These are phyloP conservation scores for Dolichotis patagonum DNA, from an alignment of 2,113 vertebrate genomes.

Conservation along the genomic window DNA sequence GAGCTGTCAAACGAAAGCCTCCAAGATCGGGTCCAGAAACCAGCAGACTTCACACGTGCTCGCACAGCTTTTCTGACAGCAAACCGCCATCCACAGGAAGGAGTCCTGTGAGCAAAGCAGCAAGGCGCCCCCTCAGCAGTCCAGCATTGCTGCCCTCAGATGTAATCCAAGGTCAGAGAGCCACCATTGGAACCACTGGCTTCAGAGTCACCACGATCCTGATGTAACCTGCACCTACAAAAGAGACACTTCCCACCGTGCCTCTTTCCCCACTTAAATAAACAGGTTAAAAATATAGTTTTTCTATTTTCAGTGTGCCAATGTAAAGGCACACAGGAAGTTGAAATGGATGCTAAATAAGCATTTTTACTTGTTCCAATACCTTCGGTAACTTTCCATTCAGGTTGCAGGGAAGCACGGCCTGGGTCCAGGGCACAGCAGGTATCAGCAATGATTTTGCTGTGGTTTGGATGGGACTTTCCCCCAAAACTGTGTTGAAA, in stretches of 20 bases:
- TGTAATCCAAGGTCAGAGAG: constrained; percentile 14
- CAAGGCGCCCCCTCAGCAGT: not conserved
- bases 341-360: not conserved
- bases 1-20: not conserved
- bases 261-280: not conserved
- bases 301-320: constrained; percentile 6
- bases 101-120: not conserved
- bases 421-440: not conserved
- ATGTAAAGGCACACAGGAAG: constrained; percentile 14
- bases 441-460: not conserved
- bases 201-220: not conserved
- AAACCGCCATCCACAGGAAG: not conserved
- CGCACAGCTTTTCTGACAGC: not conserved
- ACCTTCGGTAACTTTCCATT: not conserved
- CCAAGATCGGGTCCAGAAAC: not conserved
- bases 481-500: not conserved
- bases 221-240: not conserved
- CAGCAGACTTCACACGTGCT: not conserved
- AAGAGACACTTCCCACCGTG: not conserved
- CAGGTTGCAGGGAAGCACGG: not conserved
- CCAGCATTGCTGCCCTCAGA: not conserved
- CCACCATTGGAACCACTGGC: not conserved
- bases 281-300: constrained; percentile 47
- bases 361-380: not conserved
- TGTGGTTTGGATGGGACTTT: not conserved